Evolutionary conservation across 2,797 vertebrate species (phyloP).

Genomic region (Otus scops): DNA sequence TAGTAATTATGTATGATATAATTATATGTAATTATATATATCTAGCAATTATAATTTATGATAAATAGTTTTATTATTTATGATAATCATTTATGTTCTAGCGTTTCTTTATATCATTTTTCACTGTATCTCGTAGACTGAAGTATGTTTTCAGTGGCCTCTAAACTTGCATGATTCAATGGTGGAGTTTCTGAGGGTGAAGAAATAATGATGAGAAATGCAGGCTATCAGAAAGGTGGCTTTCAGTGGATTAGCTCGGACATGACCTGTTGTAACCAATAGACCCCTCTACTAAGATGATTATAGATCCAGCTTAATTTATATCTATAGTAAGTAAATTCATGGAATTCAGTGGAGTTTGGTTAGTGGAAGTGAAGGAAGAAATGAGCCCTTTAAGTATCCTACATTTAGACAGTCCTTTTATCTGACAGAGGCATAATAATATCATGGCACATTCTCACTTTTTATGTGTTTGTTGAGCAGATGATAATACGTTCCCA

Average conservation of each 20-base stretch:
- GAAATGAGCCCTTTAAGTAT: background rate
- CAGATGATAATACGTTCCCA: background rate
- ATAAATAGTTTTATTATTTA: background rate
- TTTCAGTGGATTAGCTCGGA: background rate
- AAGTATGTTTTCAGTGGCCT: background rate
- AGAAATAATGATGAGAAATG: background rate
- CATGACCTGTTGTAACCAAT: background rate
- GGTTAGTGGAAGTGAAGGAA: background rate
- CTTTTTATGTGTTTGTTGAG: background rate
- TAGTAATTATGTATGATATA: too few relatives aligned
- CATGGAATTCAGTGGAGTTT: background rate
- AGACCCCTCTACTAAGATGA: background rate
- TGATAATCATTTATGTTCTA: background rate
- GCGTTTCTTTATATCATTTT: background rate
- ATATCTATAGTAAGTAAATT: background rate
- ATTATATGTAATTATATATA: too few relatives aligned
- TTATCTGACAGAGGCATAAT: background rate
- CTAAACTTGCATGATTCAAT: background rate
- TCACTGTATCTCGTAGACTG: background rate
- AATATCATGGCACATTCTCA: background rate
- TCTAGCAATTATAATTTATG: too few relatives aligned
- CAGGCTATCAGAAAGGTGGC: background rate
- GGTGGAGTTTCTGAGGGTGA: background rate
- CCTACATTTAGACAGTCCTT: background rate
- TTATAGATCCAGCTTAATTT: background rate